Evolutionary conservation across 2,888 invertebrate genomes (phyloP), one percentile per base, ranked within the genome.

Genomic region (Chrysotoxum bicinctum): DNA sequence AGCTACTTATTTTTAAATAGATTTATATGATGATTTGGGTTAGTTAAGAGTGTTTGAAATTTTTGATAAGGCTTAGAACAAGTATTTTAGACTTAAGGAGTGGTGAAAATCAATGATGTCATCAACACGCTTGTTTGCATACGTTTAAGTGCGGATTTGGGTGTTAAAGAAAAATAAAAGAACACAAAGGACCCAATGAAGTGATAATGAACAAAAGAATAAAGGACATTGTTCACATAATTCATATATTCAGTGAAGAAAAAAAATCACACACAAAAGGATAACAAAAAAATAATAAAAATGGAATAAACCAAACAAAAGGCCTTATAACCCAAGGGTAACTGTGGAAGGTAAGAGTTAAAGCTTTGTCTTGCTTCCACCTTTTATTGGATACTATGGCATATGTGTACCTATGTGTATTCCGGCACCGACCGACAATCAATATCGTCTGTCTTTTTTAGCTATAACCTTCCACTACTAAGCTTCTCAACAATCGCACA

Each of bases 1-100:
- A 74, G 64, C 74, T 66, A 86, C 74, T 81, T 74, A 74, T 69
- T 77, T 74, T 37, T 43, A 37, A 81, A 85, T 85, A 81, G 81
- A 81, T 73, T 85, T 73, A 85, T 81, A 69, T 62, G 73, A 69
- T 73, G 48, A 85, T 80, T 73, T 56, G 30, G 68, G 72, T 54
- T 84, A 68, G 70, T 84, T 79, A 70, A 66, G 37, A 74, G 69
- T 83, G 6, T 64, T 32, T 26, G 7, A 70, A 62, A 62, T 68
- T 75, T 72, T 58, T 19, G 21, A 58, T 45, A 45, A 58, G 75
- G 66, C 69, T 83, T 64, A 62, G 60, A 58, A 73, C 68, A 66
- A 72, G 56, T 80, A 48, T n/a, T 69, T 32, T 69, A 35, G 10
- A 12, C 37, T 7, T 43, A 30, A 16, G 35, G 26, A 69, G 14